Evolutionary conservation across 2,888 invertebrate genomes (phyloP), one percentile per base, ranked within the genome.

Genomic region (Platypus cylindrus): DNA sequence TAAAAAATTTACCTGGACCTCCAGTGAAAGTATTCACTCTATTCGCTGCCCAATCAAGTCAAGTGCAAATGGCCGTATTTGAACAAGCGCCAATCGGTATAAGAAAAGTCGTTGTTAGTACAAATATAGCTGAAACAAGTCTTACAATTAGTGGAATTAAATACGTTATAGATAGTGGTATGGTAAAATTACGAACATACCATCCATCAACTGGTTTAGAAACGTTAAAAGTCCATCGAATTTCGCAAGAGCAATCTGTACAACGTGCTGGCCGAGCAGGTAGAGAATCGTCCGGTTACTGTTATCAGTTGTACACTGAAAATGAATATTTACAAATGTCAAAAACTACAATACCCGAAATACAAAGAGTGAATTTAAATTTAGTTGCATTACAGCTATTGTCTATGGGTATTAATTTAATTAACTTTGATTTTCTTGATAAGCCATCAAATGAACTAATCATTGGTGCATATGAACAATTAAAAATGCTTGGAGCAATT

Each of bases 51-150:
- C 66, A 97, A 36, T 82, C 93, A 1, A 77, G 84, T 24, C 67
- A 73, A 13, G 87, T 87, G 50, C 91, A 95, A 63, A 66, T 93
- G 53, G 79, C 80, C 54, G 90, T 87, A 13, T 94, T 94, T 67
- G 68, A 74, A 39, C 70, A 73, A 1, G 69, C 78, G 2, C 76
- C 82, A 2, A 62, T 70, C 3, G 80, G 79, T 38, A 75, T 75
- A 12, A 70, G 97, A 34, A 98, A 97, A 66, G 77, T 97, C 15
- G 79, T 98, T 17, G 68, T 98, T 30, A 81, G 94, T 4, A 98
- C 98, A 17, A 98, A 98, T 60, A 87, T 98, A 44, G 97, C 98
- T 0, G 98, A 98, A 66, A 91, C 97, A 0, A 97, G 95, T 2
- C 75, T 98, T 17, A 98, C 97, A 0, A 95, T 98, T 48, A 82